Evolutionary conservation across 2,797 vertebrate species (phyloP).

Genomic region (Syndactyla subalaris): DNA sequence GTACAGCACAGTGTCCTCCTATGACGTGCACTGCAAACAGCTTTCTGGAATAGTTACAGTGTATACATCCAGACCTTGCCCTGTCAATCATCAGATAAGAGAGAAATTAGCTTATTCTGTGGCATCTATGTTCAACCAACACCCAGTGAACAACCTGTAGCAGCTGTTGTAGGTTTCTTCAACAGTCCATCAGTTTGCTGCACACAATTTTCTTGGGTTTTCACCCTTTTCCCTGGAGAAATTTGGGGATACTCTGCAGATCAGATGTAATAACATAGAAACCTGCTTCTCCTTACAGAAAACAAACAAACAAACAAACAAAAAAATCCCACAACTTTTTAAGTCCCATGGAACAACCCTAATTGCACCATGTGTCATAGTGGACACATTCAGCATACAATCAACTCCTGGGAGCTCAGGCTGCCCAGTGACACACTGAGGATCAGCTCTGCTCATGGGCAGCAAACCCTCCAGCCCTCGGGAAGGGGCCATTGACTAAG

Average conservation of each 20-base stretch:
- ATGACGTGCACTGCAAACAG: neutral
- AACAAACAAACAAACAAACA: neutral
- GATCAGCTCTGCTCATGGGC: neutral
- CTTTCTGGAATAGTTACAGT: neutral
- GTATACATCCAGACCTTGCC: neutral
- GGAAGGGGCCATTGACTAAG: neutral
- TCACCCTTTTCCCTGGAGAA: neutral
- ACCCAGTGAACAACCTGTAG: neutral
- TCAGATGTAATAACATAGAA: neutral
- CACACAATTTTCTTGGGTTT: neutral
- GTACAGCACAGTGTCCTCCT: neutral
- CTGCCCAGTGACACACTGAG: neutral
- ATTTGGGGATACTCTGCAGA: neutral
- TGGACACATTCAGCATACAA: neutral
- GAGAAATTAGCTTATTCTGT: neutral
- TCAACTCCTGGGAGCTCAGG: neutral
- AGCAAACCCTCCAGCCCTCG: neutral
- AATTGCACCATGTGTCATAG: neutral
- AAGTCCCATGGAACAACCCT: neutral
- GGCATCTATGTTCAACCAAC: neutral
- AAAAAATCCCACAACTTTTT: neutral
- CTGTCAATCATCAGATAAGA: neutral
- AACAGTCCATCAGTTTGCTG: neutral
- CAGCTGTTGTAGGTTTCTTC: neutral
- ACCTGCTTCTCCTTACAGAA: neutral